Conservation (phyloP, 92 coral and sea anemone genomes). For the Siderastrea siderea region DNA sequence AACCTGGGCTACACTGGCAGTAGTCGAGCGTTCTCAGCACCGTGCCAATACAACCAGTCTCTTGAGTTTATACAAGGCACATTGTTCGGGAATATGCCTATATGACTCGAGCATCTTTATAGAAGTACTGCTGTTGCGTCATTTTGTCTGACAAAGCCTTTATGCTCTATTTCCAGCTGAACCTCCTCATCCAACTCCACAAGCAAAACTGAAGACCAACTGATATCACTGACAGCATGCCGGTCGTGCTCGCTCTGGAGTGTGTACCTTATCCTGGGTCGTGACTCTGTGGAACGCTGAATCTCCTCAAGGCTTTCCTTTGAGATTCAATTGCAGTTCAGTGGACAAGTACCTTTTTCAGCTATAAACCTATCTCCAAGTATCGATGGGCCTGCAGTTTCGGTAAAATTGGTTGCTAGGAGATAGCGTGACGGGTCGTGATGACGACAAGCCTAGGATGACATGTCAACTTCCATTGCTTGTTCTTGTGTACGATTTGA, state of each 20-base stretch:
- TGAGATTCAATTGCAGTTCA: neutral
- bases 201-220: conserved; percentile 54
- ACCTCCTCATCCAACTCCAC: conserved; percentile 23
- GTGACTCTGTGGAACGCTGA: neutral
- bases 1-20: too few species aligned
- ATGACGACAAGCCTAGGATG: neutral
- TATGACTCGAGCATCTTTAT: neutral
- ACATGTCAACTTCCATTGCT: neutral
- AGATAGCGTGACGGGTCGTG: neutral
- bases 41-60: too few species aligned
- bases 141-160: neutral
- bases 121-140: neutral
- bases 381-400: neutral
- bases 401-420: neutral
- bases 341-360: neutral
- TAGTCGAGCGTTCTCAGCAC: too few species aligned
- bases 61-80: too few species aligned
- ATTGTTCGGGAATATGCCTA: neutral
- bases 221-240: conserved; percentile 38
- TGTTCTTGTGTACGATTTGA: neutral
- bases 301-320: neutral
- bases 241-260: conserved; percentile 10
- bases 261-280: neutral
- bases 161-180: conserved; percentile 30
- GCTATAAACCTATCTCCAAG: neutral